These are phyloP conservation scores for Montipora foliosa DNA, from an alignment of 64 coral and sea anemone species.

Conservation along the genomic window DNA sequence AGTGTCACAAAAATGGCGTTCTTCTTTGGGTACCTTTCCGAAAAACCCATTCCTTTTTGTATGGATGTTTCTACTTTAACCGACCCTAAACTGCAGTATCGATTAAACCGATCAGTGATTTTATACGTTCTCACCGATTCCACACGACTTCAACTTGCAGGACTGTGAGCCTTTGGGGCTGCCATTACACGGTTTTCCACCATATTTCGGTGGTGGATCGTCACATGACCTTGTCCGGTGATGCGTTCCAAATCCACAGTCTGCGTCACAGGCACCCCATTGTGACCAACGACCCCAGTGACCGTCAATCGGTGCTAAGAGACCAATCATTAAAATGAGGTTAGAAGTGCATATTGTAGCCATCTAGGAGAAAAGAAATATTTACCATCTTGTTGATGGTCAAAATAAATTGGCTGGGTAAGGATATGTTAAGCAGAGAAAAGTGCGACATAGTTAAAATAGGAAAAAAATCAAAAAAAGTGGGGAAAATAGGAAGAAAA, in stretches of 20 bases:
- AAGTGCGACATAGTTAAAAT: too few species aligned
- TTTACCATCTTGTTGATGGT: too few species aligned
- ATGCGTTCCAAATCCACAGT: constrained; percentile 77
- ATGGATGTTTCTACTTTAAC: too few species aligned
- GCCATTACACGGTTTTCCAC: constrained; percentile 63
- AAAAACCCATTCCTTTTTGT: too few species aligned
- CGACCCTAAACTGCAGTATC: too few species aligned
- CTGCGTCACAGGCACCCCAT: constrained; percentile 69
- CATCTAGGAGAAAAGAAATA: too few species aligned
- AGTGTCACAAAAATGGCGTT: too few species aligned
- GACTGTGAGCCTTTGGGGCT: neutral
- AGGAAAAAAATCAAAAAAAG: too few species aligned
- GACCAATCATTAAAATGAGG: neutral
- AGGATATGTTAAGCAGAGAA: too few species aligned
- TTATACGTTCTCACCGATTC: constrained; percentile 59
- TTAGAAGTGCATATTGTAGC: neutral
- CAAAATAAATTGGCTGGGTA: too few species aligned
- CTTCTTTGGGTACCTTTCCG: too few species aligned
- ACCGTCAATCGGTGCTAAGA: constrained; percentile 82
- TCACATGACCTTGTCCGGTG: constrained; percentile 74
- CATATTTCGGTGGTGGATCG: constrained; percentile 78
- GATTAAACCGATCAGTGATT: neutral
- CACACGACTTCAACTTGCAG: constrained; percentile 79
- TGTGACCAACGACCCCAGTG: constrained; percentile 95
- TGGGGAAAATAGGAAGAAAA: too few species aligned